Percentiles rank a stretch among this genome's conserved stretches.
Evolutionary conservation across 2,113 vertebrate genomes (phyloP).

Genomic region (Turdus rufiventris): DNA sequence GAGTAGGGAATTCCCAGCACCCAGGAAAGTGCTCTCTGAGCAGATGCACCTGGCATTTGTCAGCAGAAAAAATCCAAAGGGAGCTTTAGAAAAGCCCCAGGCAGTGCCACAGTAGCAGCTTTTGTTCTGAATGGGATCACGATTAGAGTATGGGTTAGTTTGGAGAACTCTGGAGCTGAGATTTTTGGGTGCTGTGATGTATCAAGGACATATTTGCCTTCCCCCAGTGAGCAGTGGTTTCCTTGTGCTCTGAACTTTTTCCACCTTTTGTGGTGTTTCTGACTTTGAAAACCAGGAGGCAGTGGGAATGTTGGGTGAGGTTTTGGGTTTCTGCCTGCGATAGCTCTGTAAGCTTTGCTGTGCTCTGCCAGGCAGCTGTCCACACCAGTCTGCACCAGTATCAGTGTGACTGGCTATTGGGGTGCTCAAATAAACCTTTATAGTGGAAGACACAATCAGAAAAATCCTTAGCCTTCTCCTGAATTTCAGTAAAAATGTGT

Average conservation of each 20-base stretch:
- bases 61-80: background rate
- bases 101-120: fast-evolving
- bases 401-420: fast-evolving
- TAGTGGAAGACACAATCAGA: background rate
- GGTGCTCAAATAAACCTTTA: fast-evolving
- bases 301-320: fast-evolving
- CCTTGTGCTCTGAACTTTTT: background rate
- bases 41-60: background rate
- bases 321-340: background rate
- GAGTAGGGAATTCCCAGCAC: background rate
- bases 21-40: background rate
- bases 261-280: background rate
- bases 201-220: background rate
- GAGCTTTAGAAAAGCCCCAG: background rate
- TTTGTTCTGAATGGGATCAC: background rate
- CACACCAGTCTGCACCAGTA: background rate
- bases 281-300: background rate
- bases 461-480: background rate
- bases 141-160: background rate
- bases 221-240: background rate
- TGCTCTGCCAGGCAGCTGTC: background rate
- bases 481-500: background rate
- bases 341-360: background rate
- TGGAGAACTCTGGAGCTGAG: background rate
- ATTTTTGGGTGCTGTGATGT: background rate